These are phyloP conservation scores for Montipora capitata DNA, from an alignment of 92 coral and sea anemone species.

Conservation along the genomic window DNA sequence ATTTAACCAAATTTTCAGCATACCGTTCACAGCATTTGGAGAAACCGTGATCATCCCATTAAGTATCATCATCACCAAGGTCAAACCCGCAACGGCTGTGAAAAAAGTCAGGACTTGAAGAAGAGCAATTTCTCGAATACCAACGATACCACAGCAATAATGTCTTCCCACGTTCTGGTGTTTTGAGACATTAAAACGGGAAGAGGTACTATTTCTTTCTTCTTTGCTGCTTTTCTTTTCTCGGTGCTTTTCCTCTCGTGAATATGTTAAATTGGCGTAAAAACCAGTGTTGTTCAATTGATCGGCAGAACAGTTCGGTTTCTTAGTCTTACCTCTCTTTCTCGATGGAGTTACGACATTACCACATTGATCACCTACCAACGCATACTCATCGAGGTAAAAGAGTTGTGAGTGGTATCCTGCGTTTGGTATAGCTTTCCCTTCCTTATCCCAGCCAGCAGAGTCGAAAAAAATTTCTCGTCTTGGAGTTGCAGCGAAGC, in stretches of 20 bases:
- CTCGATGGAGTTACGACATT: neutral
- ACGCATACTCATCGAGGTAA: neutral
- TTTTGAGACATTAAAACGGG: neutral
- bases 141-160: neutral
- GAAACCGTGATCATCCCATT: constrained; percentile 1
- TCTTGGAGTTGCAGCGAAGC: neutral
- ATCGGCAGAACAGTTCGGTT: too few relatives aligned
- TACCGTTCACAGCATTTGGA: neutral
- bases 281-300: neutral
- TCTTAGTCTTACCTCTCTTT: too few relatives aligned
- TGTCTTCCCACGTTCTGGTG: neutral
- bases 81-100: neutral
- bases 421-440: neutral
- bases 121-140: neutral
- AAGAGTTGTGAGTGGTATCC: neutral
- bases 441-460: neutral
- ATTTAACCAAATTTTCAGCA: neutral
- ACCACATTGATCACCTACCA: neutral
- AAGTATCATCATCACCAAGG: neutral
- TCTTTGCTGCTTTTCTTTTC: neutral
- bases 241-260: neutral
- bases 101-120: constrained; percentile 2
- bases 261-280: neutral
- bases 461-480: neutral
- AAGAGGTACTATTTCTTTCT: too few relatives aligned